Base-by-base conservation (phyloP, 2,888 invertebrate species). In the Caenorhabditis panamensis region DNA sequence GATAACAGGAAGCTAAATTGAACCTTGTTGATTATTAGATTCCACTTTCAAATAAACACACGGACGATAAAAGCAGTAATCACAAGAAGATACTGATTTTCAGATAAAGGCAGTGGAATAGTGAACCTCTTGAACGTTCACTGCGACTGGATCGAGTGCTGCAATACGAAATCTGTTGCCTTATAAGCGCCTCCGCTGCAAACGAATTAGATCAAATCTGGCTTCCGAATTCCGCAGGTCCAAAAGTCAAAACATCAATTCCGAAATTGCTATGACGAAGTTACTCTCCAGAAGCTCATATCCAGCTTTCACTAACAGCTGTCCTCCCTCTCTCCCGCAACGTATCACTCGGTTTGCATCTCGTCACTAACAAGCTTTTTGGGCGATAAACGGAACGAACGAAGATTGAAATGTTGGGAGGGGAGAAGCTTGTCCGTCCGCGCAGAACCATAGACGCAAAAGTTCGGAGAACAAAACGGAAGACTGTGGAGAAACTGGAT, bases 371-470 rank as follows among this genome's bases (percentile, higher is more conserved):
- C 61, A 8, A 47, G 61, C 41, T 61, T 61, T 9, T n/a, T 2
- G 2, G 51, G n/a, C 28, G 54, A 54, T 28, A 28, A n/a, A 24
- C 49, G 18, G 16, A 41, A n/a, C 13, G 56, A 41, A 54, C 54
- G 44, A 44, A 67, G 67, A 67, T 67, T 67, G 67, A 67, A 67
- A 67, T 67, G 61, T 61, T 61, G 20, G 44, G 26, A 16, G 13
- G 6, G 11, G 13, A 66, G 36, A 26, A 53, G 49, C 67, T 47
- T 54, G 2, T 49, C 49, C 1, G 26, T 49, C 61, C 47, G 16
- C 20, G n/a, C 41, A 51, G 49, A 64, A 75, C 53, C 64, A 67
- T 59, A 58, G 73, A 73, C 66, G 66, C 63, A 72, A 72, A 72
- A 63, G 72, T 72, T 72, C 72, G 63, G 31, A 69, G 63, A 72